Conservation (phyloP, 2,797 vertebrate genomes). For the Percopsis omiscomaycus region DNA sequence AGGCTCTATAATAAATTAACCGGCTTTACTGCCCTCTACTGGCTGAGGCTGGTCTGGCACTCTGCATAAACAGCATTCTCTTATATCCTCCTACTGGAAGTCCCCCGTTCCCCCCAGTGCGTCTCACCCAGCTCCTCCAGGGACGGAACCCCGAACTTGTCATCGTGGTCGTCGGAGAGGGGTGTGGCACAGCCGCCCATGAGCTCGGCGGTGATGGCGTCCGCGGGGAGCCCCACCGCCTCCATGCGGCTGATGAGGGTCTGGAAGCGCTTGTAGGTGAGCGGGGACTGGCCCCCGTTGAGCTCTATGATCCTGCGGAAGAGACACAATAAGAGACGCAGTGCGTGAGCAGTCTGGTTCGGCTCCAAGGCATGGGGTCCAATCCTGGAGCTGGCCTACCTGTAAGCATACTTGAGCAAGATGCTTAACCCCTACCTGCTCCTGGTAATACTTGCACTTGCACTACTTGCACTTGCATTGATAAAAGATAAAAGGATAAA, state of each 20-base stretch:
- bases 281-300: conserved; percentile 93
- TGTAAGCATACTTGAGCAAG: too few species aligned
- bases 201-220: conserved; percentile 87
- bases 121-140: conserved; percentile 93
- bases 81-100: too few species aligned
- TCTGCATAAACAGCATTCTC: too few species aligned
- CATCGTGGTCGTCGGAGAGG: conserved; percentile 91
- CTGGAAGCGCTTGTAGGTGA: conserved; percentile 98
- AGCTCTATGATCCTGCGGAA: conserved; percentile 90
- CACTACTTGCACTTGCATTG: too few species aligned
- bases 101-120: too few species aligned
- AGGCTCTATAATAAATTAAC: too few species aligned
- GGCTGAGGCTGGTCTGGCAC: too few species aligned
- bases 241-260: conserved; percentile 96
- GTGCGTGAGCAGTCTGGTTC: too few species aligned
- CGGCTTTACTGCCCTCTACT: too few species aligned
- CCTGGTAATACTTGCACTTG: too few species aligned
- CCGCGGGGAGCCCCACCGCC: conserved; percentile 85
- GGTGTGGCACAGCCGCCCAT: conserved; percentile 89
- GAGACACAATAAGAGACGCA: not conserved
- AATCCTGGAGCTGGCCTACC: not conserved
- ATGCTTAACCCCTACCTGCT: too few species aligned
- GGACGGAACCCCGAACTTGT: conserved; percentile 94
- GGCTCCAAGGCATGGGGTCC: not conserved
- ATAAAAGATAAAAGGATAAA: too few species aligned